Percentiles rank a stretch among this genome's conserved stretches.
Conservation (phyloP, 2,888 invertebrate genomes). For the Dryobotodes eremita region DNA sequence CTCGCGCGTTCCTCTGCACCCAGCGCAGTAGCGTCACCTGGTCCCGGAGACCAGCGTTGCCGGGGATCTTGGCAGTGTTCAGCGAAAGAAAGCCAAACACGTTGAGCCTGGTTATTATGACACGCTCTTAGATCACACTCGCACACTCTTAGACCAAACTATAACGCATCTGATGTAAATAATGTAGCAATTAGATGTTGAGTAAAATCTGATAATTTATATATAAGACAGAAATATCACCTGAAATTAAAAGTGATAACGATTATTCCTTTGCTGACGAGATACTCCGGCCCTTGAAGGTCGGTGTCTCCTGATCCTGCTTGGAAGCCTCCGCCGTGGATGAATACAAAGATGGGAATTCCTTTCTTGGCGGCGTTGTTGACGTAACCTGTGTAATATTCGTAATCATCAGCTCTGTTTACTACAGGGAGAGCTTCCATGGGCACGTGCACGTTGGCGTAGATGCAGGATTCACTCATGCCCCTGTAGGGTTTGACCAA, state of each 20-base stretch:
- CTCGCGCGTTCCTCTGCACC: slow-evolving; percentile 69
- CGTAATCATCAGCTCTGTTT: slow-evolving; percentile 12
- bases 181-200: not conserved
- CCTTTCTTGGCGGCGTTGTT: slow-evolving; percentile 31
- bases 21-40: slow-evolving; percentile 70
- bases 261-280: slow-evolving; percentile 71
- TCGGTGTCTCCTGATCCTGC: slow-evolving; percentile 68
- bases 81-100: slow-evolving; percentile 78
- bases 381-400: slow-evolving; percentile 19
- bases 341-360: slow-evolving; percentile 81
- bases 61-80: slow-evolving; percentile 71
- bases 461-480: slow-evolving; percentile 73
- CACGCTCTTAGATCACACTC: not conserved
- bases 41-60: slow-evolving; percentile 75
- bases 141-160: not conserved
- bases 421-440: slow-evolving; percentile 33
- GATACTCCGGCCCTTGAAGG: slow-evolving; percentile 74
- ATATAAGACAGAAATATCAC: slow-evolving; percentile 48
- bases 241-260: slow-evolving; percentile 77
- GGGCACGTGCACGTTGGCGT: slow-evolving; percentile 73
- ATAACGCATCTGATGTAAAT: not conserved
- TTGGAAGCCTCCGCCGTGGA: slow-evolving; percentile 82
- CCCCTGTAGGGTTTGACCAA: slow-evolving; percentile 57
- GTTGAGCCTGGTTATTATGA: slow-evolving; percentile 55
- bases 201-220: not conserved